Conservation (phyloP, 1,140 invertebrate species). For the Danaus plexippus region DNA sequence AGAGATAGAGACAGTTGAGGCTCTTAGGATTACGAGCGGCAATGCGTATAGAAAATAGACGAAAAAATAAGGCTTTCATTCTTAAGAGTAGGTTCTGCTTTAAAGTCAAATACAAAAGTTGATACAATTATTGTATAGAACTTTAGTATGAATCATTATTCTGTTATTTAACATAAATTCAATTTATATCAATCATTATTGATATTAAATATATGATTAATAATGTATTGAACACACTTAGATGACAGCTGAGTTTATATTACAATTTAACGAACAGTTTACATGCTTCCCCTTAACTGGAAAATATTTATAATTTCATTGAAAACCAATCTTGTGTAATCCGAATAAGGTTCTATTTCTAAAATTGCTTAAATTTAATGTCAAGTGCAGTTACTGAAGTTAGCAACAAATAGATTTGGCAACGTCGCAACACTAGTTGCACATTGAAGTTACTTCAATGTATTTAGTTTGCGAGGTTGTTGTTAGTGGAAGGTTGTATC, state of each 20-base stretch:
- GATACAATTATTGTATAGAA: too few relatives aligned
- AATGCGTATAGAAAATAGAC: constrained; percentile 45
- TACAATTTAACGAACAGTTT: too few relatives aligned
- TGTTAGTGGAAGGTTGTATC: constrained; percentile 30
- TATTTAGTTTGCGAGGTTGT: constrained; percentile 34
- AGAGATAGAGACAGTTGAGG: constrained; percentile 34
- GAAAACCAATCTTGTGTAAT: constrained; percentile 12
- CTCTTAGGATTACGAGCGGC: constrained; percentile 41
- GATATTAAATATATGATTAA: too few relatives aligned
- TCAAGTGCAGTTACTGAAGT: constrained; percentile 49
- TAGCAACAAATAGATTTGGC: constrained; percentile 37
- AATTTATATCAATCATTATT: not conserved
- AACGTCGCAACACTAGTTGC: constrained; percentile 39
- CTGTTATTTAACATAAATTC: too few relatives aligned
- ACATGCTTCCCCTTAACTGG: constrained; percentile 21
- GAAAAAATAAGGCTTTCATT: constrained; percentile 56
- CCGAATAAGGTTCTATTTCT: constrained; percentile 14
- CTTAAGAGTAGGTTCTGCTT: constrained; percentile 39
- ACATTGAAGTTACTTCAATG: constrained; percentile 40
- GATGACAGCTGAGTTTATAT: too few relatives aligned
- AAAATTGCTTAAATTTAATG: constrained; percentile 18
- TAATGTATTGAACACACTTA: too few relatives aligned
- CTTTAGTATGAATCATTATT: too few relatives aligned
- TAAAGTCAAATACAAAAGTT: too few relatives aligned
- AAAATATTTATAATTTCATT: not conserved